Evolutionary conservation across 1,140 invertebrate genomes (phyloP).

Genomic region (Brachystomella parvula): DNA sequence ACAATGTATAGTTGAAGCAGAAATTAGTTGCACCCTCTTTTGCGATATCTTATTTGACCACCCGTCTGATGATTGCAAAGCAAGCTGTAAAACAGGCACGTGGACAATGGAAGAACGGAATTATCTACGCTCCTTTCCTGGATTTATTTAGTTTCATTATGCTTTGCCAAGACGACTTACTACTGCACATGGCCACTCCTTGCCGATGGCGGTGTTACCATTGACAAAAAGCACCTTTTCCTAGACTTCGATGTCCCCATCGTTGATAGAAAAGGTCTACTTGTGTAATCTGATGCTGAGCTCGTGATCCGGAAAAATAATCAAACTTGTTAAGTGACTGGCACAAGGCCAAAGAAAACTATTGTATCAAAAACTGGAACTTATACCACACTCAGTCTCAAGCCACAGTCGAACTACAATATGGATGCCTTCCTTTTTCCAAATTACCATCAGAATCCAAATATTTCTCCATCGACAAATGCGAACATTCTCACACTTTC

Average conservation of each 20-base stretch:
- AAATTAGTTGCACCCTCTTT: no score
- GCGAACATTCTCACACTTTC: no score
- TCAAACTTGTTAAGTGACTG: conserved; percentile 17
- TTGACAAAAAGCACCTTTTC: conserved; percentile 1
- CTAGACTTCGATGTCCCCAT: conserved; percentile 11
- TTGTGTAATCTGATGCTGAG: conserved; percentile 8
- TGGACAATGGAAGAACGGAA: conserved; percentile 13
- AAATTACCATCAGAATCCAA: no score
- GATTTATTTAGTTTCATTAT: conserved; percentile 14
- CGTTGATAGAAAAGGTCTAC: background rate
- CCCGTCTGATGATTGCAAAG: background rate
- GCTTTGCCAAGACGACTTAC: conserved; percentile 11
- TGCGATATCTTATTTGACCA: conserved; percentile 18
- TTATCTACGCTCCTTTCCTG: conserved; percentile 1
- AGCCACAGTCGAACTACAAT: background rate
- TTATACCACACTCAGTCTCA: conserved; percentile 9
- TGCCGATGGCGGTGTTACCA: background rate
- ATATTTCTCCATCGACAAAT: no score
- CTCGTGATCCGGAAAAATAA: conserved; percentile 11
- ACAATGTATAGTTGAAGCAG: background rate
- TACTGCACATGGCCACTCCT: background rate
- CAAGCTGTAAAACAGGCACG: conserved; percentile 8
- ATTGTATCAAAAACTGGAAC: no score
- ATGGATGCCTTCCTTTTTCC: background rate
- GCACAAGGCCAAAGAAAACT: no score